Percentiles rank a stretch among this genome's conserved stretches.
These are phyloP conservation scores for Xestia ashworthii DNA, from an alignment of 2,888 invertebrate genomes.

Conservation along the genomic window DNA sequence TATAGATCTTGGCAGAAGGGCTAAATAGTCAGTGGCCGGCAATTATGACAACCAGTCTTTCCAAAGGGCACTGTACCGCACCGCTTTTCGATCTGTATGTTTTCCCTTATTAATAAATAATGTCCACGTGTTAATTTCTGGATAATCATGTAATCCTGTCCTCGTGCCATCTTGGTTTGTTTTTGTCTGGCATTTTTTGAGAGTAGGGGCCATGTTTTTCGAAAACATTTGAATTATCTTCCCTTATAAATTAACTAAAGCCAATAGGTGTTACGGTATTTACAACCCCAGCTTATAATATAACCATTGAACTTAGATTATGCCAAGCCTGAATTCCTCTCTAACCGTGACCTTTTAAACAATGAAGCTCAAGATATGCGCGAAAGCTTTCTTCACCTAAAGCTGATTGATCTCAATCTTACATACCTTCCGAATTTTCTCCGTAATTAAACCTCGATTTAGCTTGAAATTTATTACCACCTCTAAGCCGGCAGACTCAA, in stretches of 20 bases:
- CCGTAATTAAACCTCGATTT: constrained; percentile 27
- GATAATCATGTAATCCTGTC: neutral
- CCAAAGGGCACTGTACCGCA: too few species aligned
- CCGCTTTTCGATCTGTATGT: too few species aligned
- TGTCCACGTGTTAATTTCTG: neutral
- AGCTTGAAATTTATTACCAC: constrained; percentile 34
- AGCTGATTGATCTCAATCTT: constrained; percentile 15
- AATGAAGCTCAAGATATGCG: constrained; percentile 4
- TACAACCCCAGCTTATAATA: neutral
- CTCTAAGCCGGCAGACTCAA: neutral
- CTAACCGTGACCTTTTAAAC: constrained; percentile 20
- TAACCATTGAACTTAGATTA: constrained; percentile 5
- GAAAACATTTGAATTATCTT: constrained; percentile 33
- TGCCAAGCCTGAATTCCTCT: constrained; percentile 20
- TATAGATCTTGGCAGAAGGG: too few species aligned
- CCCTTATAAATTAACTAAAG: neutral
- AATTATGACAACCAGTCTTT: too few species aligned
- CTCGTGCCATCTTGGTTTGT: constrained; percentile 7
- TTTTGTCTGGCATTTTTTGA: constrained; percentile 7
- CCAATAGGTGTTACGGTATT: neutral
- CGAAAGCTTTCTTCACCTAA: constrained; percentile 6
- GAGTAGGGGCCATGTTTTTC: neutral
- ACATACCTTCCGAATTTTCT: constrained; percentile 1
- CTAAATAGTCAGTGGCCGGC: too few species aligned
- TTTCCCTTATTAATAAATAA: neutral